Conservation (phyloP, 2,888 invertebrate genomes). For the Erebia epiphron region DNA sequence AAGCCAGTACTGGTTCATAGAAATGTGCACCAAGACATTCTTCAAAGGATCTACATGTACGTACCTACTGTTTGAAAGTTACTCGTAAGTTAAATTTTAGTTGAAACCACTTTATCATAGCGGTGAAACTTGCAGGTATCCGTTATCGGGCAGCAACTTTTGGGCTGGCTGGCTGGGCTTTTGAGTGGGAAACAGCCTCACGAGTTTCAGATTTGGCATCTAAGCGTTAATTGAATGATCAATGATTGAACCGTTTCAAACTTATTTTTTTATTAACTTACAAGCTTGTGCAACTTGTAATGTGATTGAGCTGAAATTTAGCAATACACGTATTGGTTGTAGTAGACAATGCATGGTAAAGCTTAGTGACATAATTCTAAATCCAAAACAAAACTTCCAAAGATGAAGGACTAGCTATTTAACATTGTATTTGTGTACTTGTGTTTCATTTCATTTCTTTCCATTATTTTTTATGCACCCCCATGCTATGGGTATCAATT, state of each 20-base stretch:
- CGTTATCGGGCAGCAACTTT: conserved; percentile 36
- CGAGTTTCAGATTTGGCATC: conserved; percentile 13
- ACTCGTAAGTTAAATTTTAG: conserved; percentile 12
- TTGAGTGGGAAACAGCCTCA: conserved; percentile 7
- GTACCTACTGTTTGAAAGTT: neutral
- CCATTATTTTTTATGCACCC: too few relatives aligned
- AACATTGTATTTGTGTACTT: too few relatives aligned
- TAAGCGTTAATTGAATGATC: conserved; percentile 2
- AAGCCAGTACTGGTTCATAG: neutral
- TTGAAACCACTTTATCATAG: conserved; percentile 32
- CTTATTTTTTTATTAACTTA: neutral
- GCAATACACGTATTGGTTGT: too few relatives aligned
- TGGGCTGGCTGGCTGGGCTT: conserved; percentile 6
- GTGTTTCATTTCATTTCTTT: too few relatives aligned
- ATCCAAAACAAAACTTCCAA: too few relatives aligned
- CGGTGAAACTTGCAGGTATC: conserved; percentile 34
- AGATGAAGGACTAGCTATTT: too few relatives aligned
- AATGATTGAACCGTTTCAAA: neutral
- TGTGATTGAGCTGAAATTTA: too few relatives aligned
- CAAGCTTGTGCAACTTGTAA: too few relatives aligned
- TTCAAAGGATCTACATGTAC: neutral
- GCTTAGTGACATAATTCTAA: too few relatives aligned
- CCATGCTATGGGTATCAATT: too few relatives aligned
- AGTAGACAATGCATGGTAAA: too few relatives aligned
- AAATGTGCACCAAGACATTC: neutral